phyloP scores from a whole-genome alignment of 2,797 vertebrate species.

The Propithecus deckenii region DNA sequence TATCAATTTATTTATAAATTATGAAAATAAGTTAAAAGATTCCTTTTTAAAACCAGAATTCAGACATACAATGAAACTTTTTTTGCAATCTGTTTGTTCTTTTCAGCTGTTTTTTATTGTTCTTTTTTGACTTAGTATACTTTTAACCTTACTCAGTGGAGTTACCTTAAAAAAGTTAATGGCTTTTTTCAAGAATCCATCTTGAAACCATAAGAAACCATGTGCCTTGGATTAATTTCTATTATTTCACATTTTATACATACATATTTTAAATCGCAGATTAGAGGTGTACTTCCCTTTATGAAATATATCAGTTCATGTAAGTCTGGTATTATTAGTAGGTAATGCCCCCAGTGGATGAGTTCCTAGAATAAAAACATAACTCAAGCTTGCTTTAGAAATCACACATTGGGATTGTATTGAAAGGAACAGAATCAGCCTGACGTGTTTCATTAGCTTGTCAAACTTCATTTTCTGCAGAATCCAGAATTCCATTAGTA shows the following conservation, averaged over 20 bases:
- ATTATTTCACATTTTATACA: conserved; percentile 52
- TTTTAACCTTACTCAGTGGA: background rate
- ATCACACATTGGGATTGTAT: conserved; percentile 17
- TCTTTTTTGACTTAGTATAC: background rate
- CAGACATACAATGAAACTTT: background rate
- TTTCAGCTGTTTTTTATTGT: background rate
- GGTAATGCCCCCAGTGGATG: background rate
- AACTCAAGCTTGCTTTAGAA: conserved; percentile 52
- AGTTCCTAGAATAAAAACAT: background rate
- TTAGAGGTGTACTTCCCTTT: conserved; percentile 24
- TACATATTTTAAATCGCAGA: conserved; percentile 50
- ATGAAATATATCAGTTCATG: background rate
- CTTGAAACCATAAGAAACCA: conserved; percentile 60
- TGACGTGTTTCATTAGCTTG: background rate
- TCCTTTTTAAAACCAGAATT: background rate
- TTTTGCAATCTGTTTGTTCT: background rate
- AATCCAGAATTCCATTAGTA: background rate
- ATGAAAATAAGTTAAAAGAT: background rate
- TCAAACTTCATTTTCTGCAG: background rate
- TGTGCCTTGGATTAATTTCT: conserved; percentile 45
- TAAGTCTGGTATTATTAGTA: conserved; percentile 35
- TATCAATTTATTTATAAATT: background rate
- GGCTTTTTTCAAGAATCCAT: background rate
- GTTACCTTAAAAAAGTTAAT: conserved; percentile 9
- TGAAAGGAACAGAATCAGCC: background rate